Evolutionary conservation across 92 coral and sea anemone species (phyloP).

Genomic region (Palythoa caribaeorum): DNA sequence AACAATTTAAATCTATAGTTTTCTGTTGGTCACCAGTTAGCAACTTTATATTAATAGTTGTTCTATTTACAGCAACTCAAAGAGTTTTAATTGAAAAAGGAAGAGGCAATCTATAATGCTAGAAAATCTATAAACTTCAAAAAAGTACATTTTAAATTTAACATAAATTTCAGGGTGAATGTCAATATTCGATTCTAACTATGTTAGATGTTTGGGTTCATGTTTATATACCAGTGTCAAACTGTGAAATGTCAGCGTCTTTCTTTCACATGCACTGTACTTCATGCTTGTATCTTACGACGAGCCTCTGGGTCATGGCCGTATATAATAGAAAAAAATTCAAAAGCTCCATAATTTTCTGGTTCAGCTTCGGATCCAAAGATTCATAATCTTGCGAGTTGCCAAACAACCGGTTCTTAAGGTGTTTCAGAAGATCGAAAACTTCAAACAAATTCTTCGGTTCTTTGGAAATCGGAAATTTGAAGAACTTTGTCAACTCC

Average conservation of each 20-base stretch:
- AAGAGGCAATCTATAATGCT: neutral
- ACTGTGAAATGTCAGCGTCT: neutral
- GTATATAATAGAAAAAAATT: conserved; percentile 67
- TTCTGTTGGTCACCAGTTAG: no score
- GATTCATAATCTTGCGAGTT: conserved; percentile 59
- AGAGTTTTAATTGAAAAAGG: no score
- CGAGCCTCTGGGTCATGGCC: conserved; percentile 65
- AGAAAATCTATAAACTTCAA: neutral
- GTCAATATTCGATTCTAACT: no score
- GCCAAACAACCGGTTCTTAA: conserved; percentile 70
- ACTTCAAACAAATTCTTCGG: conserved; percentile 73
- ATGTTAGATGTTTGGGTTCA: no score
- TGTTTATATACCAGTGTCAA: no score
- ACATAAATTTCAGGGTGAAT: no score
- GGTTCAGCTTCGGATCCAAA: conserved; percentile 72
- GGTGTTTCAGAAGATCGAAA: conserved; percentile 66
- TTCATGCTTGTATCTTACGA: conserved; percentile 79
- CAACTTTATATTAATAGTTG: no score
- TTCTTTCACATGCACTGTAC: conserved; percentile 65
- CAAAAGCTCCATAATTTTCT: conserved; percentile 63
- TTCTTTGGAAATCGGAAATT: conserved; percentile 20
- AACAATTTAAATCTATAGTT: no score
- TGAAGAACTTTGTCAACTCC: conserved; percentile 51
- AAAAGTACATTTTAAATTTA: no score
- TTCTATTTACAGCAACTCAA: no score